Percentiles rank a stretch among this genome's conserved stretches.
Conservation (phyloP, 37 sponge, comb jelly and placozoan genomes). For the Dysidea cf. avara region DNA sequence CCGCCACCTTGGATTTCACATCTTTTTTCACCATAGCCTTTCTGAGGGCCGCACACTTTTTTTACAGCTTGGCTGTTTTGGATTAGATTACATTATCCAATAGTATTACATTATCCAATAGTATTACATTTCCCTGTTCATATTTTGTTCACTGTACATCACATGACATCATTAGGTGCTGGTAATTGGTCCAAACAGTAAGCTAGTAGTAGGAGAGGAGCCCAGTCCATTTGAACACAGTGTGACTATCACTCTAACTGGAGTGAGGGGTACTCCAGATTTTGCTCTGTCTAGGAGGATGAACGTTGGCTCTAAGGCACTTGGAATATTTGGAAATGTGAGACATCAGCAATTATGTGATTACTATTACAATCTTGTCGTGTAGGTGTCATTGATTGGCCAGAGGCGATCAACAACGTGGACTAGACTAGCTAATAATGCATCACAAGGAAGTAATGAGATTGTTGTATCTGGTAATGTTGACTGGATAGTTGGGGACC, state of each 20-base stretch:
- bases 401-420: constrained; percentile 24
- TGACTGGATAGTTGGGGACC: constrained; percentile 71
- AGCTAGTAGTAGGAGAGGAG: constrained; percentile 53
- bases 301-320: constrained; percentile 78
- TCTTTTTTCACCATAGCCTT: too few relatives aligned
- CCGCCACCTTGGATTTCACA: too few relatives aligned
- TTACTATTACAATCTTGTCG: background rate
- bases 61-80: too few relatives aligned
- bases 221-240: constrained; percentile 45
- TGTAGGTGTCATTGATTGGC: constrained; percentile 66
- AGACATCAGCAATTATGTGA: background rate
- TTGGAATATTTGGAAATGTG: constrained; percentile 88
- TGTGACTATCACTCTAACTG: constrained; percentile 66
- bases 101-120: background rate
- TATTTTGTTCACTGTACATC: background rate
- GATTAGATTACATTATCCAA: too few relatives aligned
- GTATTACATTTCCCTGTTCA: background rate
- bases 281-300: constrained; percentile 38
- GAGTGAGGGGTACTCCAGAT: constrained; percentile 29
- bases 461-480: constrained; percentile 23
- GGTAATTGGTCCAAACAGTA: constrained; percentile 57
- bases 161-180: constrained; percentile 47
- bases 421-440: constrained; percentile 45
- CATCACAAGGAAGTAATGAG: constrained; percentile 9
- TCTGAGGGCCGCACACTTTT: too few relatives aligned